phyloP scores from a whole-genome alignment of 1,140 invertebrate species.

The Heliconius congener region DNA sequence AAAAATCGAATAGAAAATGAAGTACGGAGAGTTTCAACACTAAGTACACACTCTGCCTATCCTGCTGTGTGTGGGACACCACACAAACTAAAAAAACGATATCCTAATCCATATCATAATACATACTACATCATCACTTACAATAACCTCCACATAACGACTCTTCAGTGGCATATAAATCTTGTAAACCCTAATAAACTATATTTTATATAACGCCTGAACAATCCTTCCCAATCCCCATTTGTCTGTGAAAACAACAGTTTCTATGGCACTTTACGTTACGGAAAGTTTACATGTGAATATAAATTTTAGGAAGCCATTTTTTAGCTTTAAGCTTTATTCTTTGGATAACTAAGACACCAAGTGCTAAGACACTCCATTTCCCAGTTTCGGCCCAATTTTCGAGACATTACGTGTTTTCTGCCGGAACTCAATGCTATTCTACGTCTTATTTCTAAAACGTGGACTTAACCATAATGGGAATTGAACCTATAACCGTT shows the following conservation, averaged over 20 bases:
- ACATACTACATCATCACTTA: background rate
- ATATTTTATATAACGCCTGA: conserved; percentile 25
- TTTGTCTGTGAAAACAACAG: background rate
- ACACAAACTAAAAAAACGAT: background rate
- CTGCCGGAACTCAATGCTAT: too few species aligned
- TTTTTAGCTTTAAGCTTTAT: background rate
- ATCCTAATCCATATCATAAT: background rate
- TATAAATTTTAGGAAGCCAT: background rate
- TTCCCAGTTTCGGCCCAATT: too few species aligned
- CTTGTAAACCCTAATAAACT: conserved; percentile 16
- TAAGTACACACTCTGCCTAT: too few species aligned
- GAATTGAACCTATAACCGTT: too few species aligned
- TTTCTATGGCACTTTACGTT: background rate
- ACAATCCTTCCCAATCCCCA: background rate
- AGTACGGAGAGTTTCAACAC: too few species aligned
- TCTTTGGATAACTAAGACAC: background rate
- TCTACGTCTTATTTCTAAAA: too few species aligned
- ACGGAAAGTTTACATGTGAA: background rate
- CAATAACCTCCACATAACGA: background rate
- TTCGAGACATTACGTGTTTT: too few species aligned
- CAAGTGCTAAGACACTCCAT: too few species aligned
- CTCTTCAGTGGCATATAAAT: conserved; percentile 21
- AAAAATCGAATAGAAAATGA: too few species aligned
- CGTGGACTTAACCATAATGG: too few species aligned
- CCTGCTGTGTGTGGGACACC: too few species aligned